Evolutionary conservation across 2,797 vertebrate species (phyloP).

Genomic region (Poeciliopsis turneri): DNA sequence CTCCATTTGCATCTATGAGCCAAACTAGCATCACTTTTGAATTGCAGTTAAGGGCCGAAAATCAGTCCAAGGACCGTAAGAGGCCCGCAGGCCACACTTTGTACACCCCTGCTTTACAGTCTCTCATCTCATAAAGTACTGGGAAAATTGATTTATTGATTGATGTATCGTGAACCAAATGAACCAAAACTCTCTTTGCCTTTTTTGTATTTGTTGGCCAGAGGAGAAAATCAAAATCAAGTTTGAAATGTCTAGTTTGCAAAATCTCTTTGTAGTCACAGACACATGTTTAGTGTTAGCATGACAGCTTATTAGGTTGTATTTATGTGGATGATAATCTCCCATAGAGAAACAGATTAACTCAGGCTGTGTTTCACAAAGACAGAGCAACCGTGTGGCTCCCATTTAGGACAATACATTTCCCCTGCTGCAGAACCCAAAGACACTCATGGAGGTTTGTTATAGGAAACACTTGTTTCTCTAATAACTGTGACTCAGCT

Average conservation of each 20-base stretch:
- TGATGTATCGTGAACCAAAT: not conserved
- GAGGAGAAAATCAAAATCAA: not conserved
- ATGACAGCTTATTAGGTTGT: conserved; percentile 53
- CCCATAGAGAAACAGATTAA: conserved; percentile 35
- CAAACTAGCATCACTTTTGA: too few relatives aligned
- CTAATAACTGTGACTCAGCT: conserved; percentile 23
- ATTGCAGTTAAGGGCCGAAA: too few relatives aligned
- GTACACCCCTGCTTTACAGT: too few relatives aligned
- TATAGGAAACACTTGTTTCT: conserved; percentile 1
- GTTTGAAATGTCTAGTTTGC: conserved; percentile 2
- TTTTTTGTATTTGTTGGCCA: not conserved
- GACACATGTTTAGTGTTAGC: conserved; percentile 57
- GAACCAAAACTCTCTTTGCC: not conserved
- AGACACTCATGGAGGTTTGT: not conserved
- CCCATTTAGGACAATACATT: not conserved
- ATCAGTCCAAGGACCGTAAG: too few relatives aligned
- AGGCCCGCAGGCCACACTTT: too few relatives aligned
- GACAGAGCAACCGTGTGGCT: conserved; percentile 5
- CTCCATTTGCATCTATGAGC: too few relatives aligned
- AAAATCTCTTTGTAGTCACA: conserved; percentile 12
- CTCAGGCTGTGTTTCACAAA: not conserved
- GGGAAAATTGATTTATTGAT: not conserved
- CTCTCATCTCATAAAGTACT: not conserved
- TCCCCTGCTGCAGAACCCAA: conserved; percentile 17
- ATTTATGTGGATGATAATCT: conserved; percentile 61